Conservation (phyloP, 2,888 invertebrate species). For the Spodoptera exigua region DNA sequence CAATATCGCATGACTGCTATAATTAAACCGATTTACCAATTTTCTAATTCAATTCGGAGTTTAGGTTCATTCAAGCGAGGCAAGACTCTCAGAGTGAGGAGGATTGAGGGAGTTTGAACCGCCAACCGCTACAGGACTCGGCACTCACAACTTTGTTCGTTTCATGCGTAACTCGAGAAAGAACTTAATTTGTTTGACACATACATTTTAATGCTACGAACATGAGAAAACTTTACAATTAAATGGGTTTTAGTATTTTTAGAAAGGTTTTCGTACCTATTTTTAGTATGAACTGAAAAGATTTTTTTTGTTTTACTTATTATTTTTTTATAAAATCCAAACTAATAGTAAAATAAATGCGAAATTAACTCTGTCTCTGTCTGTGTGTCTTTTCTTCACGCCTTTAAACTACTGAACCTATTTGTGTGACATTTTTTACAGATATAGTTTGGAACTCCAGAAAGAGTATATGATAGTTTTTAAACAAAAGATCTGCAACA, state of each 20-base stretch:
- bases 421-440: no score
- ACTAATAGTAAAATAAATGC: no score
- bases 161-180: conserved; percentile 64
- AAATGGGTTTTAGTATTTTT: conserved; percentile 34
- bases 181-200: conserved; percentile 70
- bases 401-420: no score
- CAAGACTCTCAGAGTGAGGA: conserved; percentile 45
- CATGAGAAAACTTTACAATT: conserved; percentile 53
- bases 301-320: conserved; percentile 11
- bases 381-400: no score
- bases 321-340: no score
- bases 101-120: conserved; percentile 66
- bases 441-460: no score
- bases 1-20: conserved; percentile 17
- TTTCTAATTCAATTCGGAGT: conserved; percentile 47
- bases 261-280: neutral
- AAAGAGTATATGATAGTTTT: no score
- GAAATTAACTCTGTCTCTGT: no score
- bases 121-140: conserved; percentile 77
- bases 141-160: conserved; percentile 78
- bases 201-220: conserved; percentile 52
- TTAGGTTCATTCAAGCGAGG: conserved; percentile 35
- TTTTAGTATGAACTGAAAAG: neutral
- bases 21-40: conserved; percentile 29
- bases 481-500: no score